These are phyloP conservation scores for Listrodromus nycthemerus DNA, from an alignment of 2,888 invertebrate species.

Conservation along the genomic window DNA sequence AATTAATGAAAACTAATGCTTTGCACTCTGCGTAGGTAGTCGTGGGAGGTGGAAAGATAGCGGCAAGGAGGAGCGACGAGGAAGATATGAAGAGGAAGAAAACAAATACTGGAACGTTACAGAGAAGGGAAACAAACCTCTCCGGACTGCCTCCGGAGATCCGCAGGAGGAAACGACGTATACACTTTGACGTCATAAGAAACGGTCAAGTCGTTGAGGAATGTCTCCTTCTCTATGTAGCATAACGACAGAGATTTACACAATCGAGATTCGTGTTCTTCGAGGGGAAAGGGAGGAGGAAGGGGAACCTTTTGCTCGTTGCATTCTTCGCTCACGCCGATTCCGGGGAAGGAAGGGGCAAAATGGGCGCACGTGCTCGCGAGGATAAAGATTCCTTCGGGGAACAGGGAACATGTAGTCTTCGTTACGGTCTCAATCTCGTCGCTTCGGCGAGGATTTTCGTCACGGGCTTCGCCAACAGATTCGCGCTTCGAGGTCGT, in stretches of 20 bases:
- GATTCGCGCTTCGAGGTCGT: not conserved
- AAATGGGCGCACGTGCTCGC: slow-evolving; percentile 48
- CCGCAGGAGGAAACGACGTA: slow-evolving; percentile 67
- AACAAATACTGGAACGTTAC: not conserved
- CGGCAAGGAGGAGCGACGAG: not conserved
- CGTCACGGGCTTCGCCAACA: not conserved
- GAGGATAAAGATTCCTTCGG: slow-evolving; percentile 75
- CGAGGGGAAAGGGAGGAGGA: not conserved
- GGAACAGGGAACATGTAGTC: slow-evolving; percentile 70
- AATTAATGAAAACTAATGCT: slow-evolving; percentile 2
- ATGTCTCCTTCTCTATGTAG: slow-evolving; percentile 53
- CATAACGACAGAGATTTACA: slow-evolving; percentile 39
- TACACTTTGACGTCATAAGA: slow-evolving; percentile 69
- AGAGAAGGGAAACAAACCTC: slow-evolving; percentile 37
- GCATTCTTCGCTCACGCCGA: slow-evolving; percentile 12
- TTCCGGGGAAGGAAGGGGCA: slow-evolving; percentile 29
- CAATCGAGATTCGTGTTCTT: slow-evolving; percentile 10
- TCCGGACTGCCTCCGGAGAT: slow-evolving; percentile 10
- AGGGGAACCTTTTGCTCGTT: slow-evolving; percentile 17
- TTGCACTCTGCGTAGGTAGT: slow-evolving; percentile 2
- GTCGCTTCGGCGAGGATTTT: slow-evolving; percentile 26
- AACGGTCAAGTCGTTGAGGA: slow-evolving; percentile 64
- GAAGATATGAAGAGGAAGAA: not conserved
- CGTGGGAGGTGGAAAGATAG: slow-evolving; percentile 6
- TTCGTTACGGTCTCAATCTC: slow-evolving; percentile 63